Evolutionary conservation across 2,888 invertebrate species (phyloP).

Genomic region (Spisula subtruncata): DNA sequence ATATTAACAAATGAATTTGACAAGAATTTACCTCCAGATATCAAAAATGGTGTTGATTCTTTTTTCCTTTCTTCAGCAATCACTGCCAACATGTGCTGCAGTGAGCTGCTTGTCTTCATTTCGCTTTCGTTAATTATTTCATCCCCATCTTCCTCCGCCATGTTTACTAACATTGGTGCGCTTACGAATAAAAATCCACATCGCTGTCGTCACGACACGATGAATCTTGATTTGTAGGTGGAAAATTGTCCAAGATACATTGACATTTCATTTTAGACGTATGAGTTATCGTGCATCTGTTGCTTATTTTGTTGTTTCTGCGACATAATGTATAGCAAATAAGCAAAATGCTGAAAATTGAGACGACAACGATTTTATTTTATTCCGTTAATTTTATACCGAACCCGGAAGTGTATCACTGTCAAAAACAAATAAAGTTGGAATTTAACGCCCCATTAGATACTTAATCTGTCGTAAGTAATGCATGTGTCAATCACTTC

Average conservation of each 20-base stretch:
- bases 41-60: slow-evolving; percentile 66
- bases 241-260: too few species aligned
- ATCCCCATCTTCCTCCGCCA: slow-evolving; percentile 77
- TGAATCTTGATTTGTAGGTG: too few species aligned
- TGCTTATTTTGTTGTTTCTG: too few species aligned
- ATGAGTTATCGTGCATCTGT: too few species aligned
- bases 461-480: background rate
- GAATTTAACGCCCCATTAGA: slow-evolving; percentile 52
- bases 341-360: too few species aligned
- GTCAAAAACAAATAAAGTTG: slow-evolving; percentile 41
- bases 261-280: too few species aligned
- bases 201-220: background rate
- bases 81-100: slow-evolving; percentile 71
- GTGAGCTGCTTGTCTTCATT: slow-evolving; percentile 71
- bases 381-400: background rate
- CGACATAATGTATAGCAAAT: too few species aligned
- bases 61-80: slow-evolving; percentile 69
- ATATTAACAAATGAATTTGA: background rate
- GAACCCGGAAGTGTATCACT: slow-evolving; percentile 53
- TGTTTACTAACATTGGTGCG: slow-evolving; percentile 60
- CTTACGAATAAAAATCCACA: background rate
- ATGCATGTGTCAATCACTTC: background rate
- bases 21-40: slow-evolving; percentile 63
- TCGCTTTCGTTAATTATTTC: slow-evolving; percentile 48
- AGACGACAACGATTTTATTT: slow-evolving; percentile 10